Conservation (phyloP, 2,888 invertebrate species). For the Leucophenga montana region DNA sequence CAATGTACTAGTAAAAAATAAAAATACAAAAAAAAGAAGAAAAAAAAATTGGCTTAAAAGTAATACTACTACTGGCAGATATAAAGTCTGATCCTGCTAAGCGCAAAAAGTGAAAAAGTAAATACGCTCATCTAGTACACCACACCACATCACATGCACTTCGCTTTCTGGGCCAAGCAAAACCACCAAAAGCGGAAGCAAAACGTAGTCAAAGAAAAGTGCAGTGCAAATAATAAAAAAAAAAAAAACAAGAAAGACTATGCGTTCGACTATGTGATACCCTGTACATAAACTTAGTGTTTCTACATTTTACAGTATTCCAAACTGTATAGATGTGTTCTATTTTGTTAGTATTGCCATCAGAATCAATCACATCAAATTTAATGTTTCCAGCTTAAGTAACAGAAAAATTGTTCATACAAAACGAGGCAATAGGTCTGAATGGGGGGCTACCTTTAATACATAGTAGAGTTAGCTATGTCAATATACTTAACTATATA, state of each 20-base stretch:
- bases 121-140: conserved; percentile 1
- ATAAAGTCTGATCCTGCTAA: conserved; percentile 27
- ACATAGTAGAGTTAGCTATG: too few species aligned
- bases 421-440: too few species aligned
- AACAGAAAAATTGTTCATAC: too few species aligned
- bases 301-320: too few species aligned
- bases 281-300: too few species aligned
- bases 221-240: conserved; percentile 7
- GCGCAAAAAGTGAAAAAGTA: conserved; percentile 21
- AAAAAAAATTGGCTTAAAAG: not conserved
- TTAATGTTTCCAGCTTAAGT: too few species aligned
- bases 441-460: too few species aligned
- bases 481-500: too few species aligned
- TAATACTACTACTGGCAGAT: not conserved
- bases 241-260: not conserved
- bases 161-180: not conserved
- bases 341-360: too few species aligned
- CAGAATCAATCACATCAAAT: too few species aligned
- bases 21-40: not conserved
- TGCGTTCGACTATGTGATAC: conserved; percentile 3
- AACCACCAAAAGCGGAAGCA: conserved; percentile 6
- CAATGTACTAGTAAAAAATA: not conserved
- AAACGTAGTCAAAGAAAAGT: conserved; percentile 39
- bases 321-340: too few species aligned
- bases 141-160: not conserved